These are phyloP conservation scores for Myzus persicae DNA, from an alignment of 1,140 invertebrate species.

Conservation along the genomic window DNA sequence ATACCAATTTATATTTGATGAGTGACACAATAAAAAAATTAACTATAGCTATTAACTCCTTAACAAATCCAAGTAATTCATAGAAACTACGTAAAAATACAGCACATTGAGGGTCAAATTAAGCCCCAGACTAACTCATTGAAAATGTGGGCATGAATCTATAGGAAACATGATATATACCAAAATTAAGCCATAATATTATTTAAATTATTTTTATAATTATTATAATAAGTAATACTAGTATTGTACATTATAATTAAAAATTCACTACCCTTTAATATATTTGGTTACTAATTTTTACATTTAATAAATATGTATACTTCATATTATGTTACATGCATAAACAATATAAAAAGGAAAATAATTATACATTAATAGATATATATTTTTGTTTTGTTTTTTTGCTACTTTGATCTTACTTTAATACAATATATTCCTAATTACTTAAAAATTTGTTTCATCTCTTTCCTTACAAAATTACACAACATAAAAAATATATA, in stretches of 20 bases:
- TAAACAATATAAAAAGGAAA: slow-evolving; percentile 35
- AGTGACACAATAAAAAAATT: no score
- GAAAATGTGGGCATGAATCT: background rate
- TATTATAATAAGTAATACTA: slow-evolving; percentile 32
- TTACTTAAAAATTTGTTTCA: background rate
- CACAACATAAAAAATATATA: slow-evolving; percentile 38
- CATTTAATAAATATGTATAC: slow-evolving; percentile 39
- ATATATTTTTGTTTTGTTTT: background rate
- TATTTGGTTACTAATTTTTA: slow-evolving; percentile 35
- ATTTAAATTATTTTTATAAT: background rate
- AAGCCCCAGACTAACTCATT: background rate
- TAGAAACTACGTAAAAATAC: no score
- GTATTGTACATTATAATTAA: slow-evolving; percentile 38
- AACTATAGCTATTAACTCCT: no score
- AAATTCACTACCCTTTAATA: slow-evolving; percentile 51
- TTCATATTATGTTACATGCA: slow-evolving; percentile 42
- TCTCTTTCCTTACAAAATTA: background rate
- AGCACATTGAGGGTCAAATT: background rate
- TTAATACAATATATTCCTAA: slow-evolving; percentile 19
- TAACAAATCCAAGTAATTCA: no score
- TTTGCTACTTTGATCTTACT: slow-evolving; percentile 32
- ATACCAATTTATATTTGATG: no score
- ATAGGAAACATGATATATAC: background rate
- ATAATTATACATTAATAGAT: slow-evolving; percentile 30
- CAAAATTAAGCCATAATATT: background rate